A percentile compares a stretch with the other conserved stretches of the same genome.
Evolutionary conservation across 2,113 vertebrate genomes (phyloP).

Genomic region (Cynopterus brachyotis): DNA sequence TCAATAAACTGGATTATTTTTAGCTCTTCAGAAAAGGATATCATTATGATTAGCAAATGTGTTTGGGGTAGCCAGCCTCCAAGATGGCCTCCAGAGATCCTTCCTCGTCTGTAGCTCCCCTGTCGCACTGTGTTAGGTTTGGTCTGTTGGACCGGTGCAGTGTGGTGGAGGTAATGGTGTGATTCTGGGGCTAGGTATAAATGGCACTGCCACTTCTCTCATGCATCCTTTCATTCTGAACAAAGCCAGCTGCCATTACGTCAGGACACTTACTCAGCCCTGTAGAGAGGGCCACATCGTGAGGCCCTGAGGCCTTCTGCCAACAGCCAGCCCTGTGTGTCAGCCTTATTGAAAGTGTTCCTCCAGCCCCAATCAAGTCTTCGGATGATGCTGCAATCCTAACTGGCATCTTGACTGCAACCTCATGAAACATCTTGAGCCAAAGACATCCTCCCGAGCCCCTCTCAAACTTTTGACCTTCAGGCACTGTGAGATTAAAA

Average conservation of each 20-base stretch:
- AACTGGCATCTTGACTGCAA: neutral
- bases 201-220: neutral
- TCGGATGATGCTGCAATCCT: neutral
- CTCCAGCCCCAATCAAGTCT: neutral
- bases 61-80: neutral
- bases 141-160: neutral
- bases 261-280: neutral
- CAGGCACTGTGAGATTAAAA: neutral
- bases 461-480: neutral
- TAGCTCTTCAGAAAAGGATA: neutral
- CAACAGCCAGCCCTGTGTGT: neutral
- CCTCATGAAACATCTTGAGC: neutral
- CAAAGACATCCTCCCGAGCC: neutral
- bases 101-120: too few species aligned
- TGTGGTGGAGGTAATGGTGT: neutral
- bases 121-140: neutral
- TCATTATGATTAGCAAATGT: neutral
- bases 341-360: neutral
- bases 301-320: neutral
- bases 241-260: accelerated
- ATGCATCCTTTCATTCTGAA: neutral
- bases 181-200: neutral
- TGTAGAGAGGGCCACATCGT: neutral
- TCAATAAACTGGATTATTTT: neutral
- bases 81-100: neutral